These are phyloP conservation scores for Hydroisotoma schaefferi DNA, from an alignment of 2,888 invertebrate genomes.

Conservation along the genomic window DNA sequence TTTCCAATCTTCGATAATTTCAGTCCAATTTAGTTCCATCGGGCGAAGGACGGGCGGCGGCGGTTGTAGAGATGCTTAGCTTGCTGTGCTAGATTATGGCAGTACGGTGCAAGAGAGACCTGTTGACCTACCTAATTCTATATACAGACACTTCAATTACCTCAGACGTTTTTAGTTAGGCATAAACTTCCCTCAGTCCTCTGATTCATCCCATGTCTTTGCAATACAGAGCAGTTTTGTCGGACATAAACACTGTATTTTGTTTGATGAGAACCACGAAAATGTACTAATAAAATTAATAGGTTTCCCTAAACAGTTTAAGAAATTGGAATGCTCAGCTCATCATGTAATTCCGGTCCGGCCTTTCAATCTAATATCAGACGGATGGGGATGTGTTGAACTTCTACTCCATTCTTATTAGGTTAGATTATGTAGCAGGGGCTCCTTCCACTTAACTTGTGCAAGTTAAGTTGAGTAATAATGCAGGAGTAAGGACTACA, in stretches of 20 bases:
- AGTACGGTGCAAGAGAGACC: too few species aligned
- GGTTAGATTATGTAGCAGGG: too few species aligned
- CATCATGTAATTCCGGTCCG: conserved; percentile 3
- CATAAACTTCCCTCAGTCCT: neutral
- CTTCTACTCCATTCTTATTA: too few species aligned
- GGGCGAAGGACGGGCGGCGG: neutral
- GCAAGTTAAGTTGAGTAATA: neutral
- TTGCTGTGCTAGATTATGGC: neutral
- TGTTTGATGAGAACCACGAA: conserved; percentile 3
- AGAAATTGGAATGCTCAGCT: conserved; percentile 11
- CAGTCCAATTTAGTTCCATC: conserved; percentile 15
- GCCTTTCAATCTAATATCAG: conserved; percentile 28
- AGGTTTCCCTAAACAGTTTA: neutral
- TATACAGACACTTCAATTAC: conserved; percentile 4
- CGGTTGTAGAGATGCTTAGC: neutral
- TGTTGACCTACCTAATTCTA: neutral
- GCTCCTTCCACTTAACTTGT: too few species aligned
- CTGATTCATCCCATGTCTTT: neutral
- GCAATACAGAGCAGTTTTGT: too few species aligned
- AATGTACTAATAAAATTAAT: conserved; percentile 17
- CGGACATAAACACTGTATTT: conserved; percentile 5
- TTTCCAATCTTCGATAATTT: conserved; percentile 22
- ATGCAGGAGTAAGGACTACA: neutral
- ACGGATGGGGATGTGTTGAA: too few species aligned
- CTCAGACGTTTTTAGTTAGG: neutral